These are phyloP conservation scores for Buteo buteo DNA, from an alignment of 2,113 vertebrate genomes.

Conservation along the genomic window DNA sequence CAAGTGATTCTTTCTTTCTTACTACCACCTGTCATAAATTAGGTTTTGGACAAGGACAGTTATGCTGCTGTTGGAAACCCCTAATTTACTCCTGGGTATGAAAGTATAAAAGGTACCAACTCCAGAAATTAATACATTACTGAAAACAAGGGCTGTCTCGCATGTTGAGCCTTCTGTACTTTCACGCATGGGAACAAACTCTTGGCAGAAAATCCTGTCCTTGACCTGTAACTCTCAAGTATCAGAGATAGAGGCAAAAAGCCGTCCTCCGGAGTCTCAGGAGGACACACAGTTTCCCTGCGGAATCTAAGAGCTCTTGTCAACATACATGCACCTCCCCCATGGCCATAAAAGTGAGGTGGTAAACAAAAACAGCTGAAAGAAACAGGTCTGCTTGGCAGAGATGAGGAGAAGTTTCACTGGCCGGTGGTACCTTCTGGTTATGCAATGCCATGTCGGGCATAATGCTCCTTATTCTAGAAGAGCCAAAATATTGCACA, in stretches of 20 bases:
- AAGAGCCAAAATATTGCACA: slow-evolving; percentile 46
- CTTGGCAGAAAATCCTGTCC: not conserved
- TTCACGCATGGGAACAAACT: not conserved
- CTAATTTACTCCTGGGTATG: not conserved
- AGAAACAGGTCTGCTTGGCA: slow-evolving; percentile 1
- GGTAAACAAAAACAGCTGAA: slow-evolving; percentile 29
- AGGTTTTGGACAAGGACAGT: not conserved
- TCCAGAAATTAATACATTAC: not conserved
- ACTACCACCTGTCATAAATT: not conserved
- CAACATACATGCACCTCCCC: not conserved
- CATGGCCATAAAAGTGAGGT: not conserved
- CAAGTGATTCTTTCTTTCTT: not conserved
- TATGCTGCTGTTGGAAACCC: not conserved
- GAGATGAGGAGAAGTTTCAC: not conserved
- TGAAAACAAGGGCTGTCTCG: not conserved
- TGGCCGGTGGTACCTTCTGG: not conserved
- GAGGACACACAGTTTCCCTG: not conserved
- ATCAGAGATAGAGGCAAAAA: not conserved
- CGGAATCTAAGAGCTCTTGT: not conserved
- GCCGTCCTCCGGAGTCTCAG: accelerated
- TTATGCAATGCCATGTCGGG: not conserved
- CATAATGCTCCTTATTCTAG: slow-evolving; percentile 44
- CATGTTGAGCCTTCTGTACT: not conserved
- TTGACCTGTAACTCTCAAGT: not conserved
- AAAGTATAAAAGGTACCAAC: not conserved